Evolutionary conservation across 1,140 invertebrate genomes (phyloP), one percentile per base, ranked within the genome.

Genomic region (Calliphora vicina): DNA sequence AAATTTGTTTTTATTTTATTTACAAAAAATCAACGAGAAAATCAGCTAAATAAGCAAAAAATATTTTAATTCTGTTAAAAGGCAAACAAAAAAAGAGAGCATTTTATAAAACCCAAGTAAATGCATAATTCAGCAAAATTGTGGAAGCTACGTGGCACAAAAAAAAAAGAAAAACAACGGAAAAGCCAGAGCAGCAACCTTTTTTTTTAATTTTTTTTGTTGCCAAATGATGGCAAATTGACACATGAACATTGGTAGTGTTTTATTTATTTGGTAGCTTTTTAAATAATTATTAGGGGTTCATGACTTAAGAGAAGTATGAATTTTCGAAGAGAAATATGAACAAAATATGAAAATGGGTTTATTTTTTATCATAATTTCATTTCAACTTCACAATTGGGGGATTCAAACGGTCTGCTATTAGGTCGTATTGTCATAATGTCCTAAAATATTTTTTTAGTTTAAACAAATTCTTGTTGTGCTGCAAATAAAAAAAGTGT

Each of bases 51-150:
- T 74, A 74, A 74, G 72, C 72, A 35, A 29, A 74, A 74, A 74
- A 74, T 74, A 74, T 74, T 74, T 74, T 74, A 74, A 74, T 74
- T 74, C 72, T 35, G n/a, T 29, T 74, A 74, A 74, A 74, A 74
- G 27, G 72, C 72, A 74, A 35, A 50, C 13, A 17, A 15, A 74
- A 74, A 25, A 73, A 74, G n/a, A n/a, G 26, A 23, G 25, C 61
- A 74, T 74, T 74, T 42, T 74, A 74, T 35, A 35, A 74, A 74
- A 35, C n/a, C 27, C 26, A 74, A 74, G 72, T 27, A 74, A 74
- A 74, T 74, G 72, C 72, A 74, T 74, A 74, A 74, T 74, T 74
- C 72, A 74, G 72, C 72, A 74, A 74, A 74, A 74, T 35, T 74
- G n/a, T 74, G 27, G 15, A 74, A 74, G 29, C 26, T 29, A 35